Base-by-base conservation (phyloP, 2,797 vertebrate species). In the Mustela erminea region DNA sequence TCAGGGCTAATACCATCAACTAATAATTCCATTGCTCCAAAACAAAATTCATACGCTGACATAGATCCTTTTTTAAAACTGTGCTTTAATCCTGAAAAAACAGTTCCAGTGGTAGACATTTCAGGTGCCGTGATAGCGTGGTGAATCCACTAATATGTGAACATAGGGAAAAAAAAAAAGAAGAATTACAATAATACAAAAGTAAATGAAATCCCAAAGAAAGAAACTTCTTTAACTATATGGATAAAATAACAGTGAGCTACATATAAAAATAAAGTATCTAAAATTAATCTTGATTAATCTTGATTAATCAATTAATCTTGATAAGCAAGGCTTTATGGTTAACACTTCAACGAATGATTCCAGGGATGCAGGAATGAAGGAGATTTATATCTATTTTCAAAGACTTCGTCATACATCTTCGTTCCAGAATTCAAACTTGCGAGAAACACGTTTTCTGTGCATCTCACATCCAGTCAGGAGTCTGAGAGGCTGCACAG, bases 381-480 rank as follows among this genome's bases (percentile, higher is more conserved):
- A 75, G 52, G 77, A 90, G 75, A 17, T 35, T 32, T 87, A 70
- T 35, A 56, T 43, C 83, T 81, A 56, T 38, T 87, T 90, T 93
- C 68, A 41, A 35, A 80, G 27, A 75, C 12, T 14, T 43, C 10
- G 0, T 83, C 29, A 58, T 60, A 82, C 78, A 32, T 43, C 38
- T 77, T 70, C 43, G 89, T 80, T 88, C 77, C 70, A 78, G 77
- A 96, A 85, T 90, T 72, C 56, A 84, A 35, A 83, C 11, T 32
- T 60, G 17, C 5, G 27, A 49, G 66, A 94, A 97, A 70, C 32
- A 83, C 13, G 20, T 25, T 54, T 54, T 66, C 15, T 20, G 5
- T 14, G 12, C 52, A 20, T 21, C 46, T 80, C 13, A 7, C 54
- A 3, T 7, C 54, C 18, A 46, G 21, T 27, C 0, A 35, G 64